A percentile compares a stretch with the other conserved stretches of the same genome.
These are phyloP conservation scores for Gallinago undulata DNA, from an alignment of 2,113 vertebrate species.

Conservation along the genomic window DNA sequence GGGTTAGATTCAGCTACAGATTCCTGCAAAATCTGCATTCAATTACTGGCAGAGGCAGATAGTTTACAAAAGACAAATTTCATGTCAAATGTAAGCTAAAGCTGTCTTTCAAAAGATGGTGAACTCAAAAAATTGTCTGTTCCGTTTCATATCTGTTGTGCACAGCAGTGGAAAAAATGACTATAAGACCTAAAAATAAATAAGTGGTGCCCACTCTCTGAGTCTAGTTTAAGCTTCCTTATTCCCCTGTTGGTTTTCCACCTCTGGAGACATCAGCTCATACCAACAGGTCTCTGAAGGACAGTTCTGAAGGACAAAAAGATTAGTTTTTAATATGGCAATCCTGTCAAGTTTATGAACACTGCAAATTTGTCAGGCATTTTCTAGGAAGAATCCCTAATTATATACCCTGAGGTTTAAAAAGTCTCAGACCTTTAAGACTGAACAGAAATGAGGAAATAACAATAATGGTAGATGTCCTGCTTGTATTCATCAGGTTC, in stretches of 20 bases:
- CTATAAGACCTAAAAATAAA: background rate
- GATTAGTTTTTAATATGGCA: background rate
- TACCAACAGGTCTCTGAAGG: background rate
- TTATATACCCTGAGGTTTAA: background rate
- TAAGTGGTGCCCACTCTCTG: background rate
- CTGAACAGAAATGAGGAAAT: background rate
- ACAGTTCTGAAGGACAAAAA: background rate
- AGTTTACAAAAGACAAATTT: background rate
- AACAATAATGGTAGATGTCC: background rate
- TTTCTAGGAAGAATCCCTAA: background rate
- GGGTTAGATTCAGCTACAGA: background rate
- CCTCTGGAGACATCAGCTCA: background rate
- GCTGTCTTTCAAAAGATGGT: background rate
- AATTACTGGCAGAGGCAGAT: background rate
- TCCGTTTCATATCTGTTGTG: background rate
- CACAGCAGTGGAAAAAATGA: background rate
- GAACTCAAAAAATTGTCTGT: background rate
- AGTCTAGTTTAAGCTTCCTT: background rate
- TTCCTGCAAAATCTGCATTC: background rate
- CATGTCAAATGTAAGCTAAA: background rate
- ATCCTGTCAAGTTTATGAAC: background rate
- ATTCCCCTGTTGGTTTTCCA: background rate
- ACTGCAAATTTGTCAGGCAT: background rate
- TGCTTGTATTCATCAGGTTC: background rate
- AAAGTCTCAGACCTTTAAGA: background rate